These are phyloP conservation scores for Sinohyriopsis cumingii DNA, from an alignment of 2,888 invertebrate genomes.

Conservation along the genomic window DNA sequence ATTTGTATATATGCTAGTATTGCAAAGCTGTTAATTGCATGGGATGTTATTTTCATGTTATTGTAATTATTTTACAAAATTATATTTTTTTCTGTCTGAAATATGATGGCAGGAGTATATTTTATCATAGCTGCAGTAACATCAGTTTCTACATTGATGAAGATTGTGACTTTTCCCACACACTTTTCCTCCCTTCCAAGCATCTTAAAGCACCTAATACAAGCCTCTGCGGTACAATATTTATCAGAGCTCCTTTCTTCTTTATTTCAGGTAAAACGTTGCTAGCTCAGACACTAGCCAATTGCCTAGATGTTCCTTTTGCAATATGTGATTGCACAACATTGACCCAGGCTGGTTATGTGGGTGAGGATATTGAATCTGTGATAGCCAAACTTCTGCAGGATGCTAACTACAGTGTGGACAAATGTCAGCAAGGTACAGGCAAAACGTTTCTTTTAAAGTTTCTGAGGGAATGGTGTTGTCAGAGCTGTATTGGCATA, in stretches of 20 bases:
- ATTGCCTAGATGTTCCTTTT: constrained; percentile 98
- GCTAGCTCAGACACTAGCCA: constrained; percentile 96
- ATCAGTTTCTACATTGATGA: not conserved
- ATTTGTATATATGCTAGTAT: too few species aligned
- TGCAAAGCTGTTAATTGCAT: too few species aligned
- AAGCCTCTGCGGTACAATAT: not conserved
- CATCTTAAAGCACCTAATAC: not conserved
- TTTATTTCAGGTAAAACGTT: constrained; percentile 88
- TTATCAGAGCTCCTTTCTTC: not conserved
- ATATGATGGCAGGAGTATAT: too few species aligned
- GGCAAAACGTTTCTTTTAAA: not conserved
- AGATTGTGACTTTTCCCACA: not conserved
- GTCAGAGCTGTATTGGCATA: not conserved
- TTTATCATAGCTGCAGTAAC: too few species aligned
- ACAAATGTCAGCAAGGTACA: constrained; percentile 91
- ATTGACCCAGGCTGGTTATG: constrained; percentile 81
- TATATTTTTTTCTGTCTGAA: too few species aligned
- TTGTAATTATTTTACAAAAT: too few species aligned
- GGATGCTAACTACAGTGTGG: constrained; percentile 97
- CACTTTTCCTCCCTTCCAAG: not conserved
- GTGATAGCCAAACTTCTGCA: constrained; percentile 95
- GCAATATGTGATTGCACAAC: constrained; percentile 95
- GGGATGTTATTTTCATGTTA: too few species aligned
- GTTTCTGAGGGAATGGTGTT: not conserved
- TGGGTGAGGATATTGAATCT: constrained; percentile 99